Percentiles rank a stretch among this genome's conserved stretches.
Conservation (phyloP, 2,888 invertebrate species). For the Melieria picta region DNA sequence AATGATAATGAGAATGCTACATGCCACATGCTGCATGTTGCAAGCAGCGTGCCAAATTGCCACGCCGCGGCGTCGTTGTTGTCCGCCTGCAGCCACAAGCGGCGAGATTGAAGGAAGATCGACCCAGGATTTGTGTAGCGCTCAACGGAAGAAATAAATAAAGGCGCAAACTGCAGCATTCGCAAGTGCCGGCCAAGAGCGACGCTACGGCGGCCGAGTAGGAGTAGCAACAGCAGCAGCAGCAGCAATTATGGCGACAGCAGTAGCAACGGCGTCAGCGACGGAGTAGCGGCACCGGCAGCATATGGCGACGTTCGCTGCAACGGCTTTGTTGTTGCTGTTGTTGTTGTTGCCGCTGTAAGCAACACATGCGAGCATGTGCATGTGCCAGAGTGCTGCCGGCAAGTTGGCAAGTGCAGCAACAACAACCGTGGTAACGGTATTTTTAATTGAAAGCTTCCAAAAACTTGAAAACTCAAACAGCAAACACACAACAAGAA, state of each 20-base stretch:
- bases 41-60: constrained; percentile 29
- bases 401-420: constrained; percentile 21
- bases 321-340: too few species aligned
- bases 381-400: neutral
- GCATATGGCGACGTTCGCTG: too few species aligned
- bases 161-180: neutral
- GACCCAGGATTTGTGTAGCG: neutral
- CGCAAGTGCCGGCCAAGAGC: too few species aligned
- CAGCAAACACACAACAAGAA: neutral
- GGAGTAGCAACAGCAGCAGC: neutral
- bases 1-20: constrained; percentile 29
- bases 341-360: neutral
- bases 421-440: constrained; percentile 7
- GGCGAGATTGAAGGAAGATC: neutral
- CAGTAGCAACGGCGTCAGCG: neutral
- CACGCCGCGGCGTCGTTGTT: neutral
- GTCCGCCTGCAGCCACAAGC: too few species aligned
- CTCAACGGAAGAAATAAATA: neutral
- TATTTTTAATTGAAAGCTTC: constrained; percentile 37
- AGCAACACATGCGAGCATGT: neutral
- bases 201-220: too few species aligned
- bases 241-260: neutral
- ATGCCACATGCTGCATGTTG: constrained; percentile 16
- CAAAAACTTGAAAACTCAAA: constrained; percentile 21
- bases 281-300: too few species aligned